phyloP scores from a whole-genome alignment of 2,797 vertebrate species.

The Pterois miles region DNA sequence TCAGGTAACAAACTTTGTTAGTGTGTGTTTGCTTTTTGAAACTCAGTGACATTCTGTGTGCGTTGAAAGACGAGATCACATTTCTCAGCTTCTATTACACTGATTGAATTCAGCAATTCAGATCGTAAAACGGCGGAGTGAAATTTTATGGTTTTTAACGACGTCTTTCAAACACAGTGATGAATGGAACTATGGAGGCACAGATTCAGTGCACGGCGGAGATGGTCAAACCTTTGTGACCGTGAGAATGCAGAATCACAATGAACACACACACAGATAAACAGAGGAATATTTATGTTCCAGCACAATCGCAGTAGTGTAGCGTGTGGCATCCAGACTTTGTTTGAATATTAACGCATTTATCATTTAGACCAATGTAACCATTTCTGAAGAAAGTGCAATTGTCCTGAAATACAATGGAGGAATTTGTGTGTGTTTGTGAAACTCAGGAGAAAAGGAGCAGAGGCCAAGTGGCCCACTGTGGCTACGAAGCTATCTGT shows the following conservation, averaged over 20 bases:
- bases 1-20: not conserved
- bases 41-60: not conserved
- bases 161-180: slow-evolving; percentile 30
- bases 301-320: slow-evolving; percentile 27
- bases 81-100: slow-evolving; percentile 39
- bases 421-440: slow-evolving; percentile 38
- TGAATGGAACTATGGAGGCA: slow-evolving; percentile 20
- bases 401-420: slow-evolving; percentile 34
- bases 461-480: slow-evolving; percentile 18
- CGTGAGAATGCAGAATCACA: slow-evolving; percentile 34
- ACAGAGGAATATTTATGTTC: slow-evolving; percentile 16
- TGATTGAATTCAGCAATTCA: slow-evolving; percentile 56
- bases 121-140: slow-evolving; percentile 32
- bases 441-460: slow-evolving; percentile 13
- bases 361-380: slow-evolving; percentile 60
- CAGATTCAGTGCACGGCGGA: not conserved
- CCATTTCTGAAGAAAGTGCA: slow-evolving; percentile 52
- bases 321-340: slow-evolving; percentile 32
- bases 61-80: not conserved
- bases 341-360: slow-evolving; percentile 47
- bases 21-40: not conserved
- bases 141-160: slow-evolving; percentile 51
- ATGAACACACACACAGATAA: slow-evolving; percentile 18
- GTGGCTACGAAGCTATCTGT: slow-evolving; percentile 42
- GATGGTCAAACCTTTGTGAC: slow-evolving; percentile 1